phyloP scores from a whole-genome alignment of 2,888 invertebrate species.

The Patella depressa region DNA sequence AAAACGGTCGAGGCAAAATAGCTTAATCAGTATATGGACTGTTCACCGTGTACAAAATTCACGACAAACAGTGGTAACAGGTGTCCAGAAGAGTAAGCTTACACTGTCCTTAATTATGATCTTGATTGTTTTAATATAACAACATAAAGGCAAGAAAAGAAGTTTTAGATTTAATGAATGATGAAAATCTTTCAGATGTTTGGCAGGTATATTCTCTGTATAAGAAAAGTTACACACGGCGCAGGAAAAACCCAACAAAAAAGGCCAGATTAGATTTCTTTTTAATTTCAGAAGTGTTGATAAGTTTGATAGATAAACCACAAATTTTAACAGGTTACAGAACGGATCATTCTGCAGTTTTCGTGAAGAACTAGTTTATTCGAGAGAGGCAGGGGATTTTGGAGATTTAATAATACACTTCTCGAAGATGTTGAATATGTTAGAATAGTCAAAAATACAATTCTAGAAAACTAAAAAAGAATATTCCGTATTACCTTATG shows the following conservation, averaged over 20 bases:
- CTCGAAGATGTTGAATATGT: not conserved
- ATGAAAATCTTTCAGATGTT: not conserved
- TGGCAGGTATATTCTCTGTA: not conserved
- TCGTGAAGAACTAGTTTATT: not conserved
- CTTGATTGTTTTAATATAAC: not conserved
- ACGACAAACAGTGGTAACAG: too few relatives aligned
- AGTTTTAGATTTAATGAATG: not conserved
- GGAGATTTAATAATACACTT: conserved; percentile 2
- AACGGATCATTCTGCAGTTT: not conserved
- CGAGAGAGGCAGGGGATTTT: not conserved
- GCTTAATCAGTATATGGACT: too few relatives aligned
- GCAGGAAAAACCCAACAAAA: not conserved
- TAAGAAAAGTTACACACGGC: not conserved
- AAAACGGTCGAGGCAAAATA: too few relatives aligned
- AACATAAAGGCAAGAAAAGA: not conserved
- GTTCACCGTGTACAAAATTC: too few relatives aligned
- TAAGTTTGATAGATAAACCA: not conserved
- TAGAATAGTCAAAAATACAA: not conserved
- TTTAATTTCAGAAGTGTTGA: not conserved
- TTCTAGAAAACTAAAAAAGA: too few relatives aligned
- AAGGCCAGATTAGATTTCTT: not conserved
- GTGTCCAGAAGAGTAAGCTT: too few relatives aligned
- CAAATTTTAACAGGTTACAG: not conserved
- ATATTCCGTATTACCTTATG: too few relatives aligned
- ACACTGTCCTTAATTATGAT: not conserved